Conservation (phyloP, 1,140 invertebrate genomes). For the Lasioglossum baleicum region DNA sequence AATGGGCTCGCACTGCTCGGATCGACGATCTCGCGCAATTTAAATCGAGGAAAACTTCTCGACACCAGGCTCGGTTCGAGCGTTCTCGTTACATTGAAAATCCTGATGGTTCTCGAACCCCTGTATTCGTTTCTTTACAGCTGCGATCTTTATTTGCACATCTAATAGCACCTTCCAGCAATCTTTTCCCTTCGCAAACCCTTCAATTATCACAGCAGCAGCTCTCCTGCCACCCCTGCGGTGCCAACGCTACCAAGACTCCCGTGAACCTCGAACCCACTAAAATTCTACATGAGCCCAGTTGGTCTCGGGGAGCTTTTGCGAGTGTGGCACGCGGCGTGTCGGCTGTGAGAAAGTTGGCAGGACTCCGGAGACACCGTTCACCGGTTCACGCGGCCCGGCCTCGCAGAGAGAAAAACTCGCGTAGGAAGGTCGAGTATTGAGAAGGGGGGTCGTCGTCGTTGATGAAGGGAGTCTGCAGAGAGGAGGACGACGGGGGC, state of each 20-base stretch:
- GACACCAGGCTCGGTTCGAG: too few species aligned
- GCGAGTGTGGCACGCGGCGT: neutral
- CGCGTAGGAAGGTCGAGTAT: conserved; percentile 42
- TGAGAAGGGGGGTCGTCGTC: conserved; percentile 51
- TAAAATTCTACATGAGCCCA: too few species aligned
- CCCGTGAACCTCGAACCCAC: too few species aligned
- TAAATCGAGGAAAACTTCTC: too few species aligned
- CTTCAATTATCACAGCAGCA: neutral
- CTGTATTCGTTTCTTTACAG: too few species aligned
- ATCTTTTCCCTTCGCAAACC: neutral
- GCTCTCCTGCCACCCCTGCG: neutral
- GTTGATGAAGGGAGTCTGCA: conserved; percentile 45
- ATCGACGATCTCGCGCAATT: too few species aligned
- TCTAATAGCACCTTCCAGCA: neutral
- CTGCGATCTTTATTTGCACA: too few species aligned
- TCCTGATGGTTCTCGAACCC: too few species aligned
- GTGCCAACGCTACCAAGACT: too few species aligned
- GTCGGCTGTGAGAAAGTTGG: conserved; percentile 13
- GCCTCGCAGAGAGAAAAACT: conserved; percentile 38
- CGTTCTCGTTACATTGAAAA: too few species aligned
- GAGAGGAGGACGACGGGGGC: conserved; percentile 59
- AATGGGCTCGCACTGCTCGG: neutral
- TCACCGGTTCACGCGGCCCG: neutral
- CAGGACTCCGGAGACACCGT: neutral
- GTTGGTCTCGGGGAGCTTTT: too few species aligned